Base-by-base conservation (phyloP, 2,888 invertebrate genomes). In the Caenorhabditis auriculariae region DNA sequence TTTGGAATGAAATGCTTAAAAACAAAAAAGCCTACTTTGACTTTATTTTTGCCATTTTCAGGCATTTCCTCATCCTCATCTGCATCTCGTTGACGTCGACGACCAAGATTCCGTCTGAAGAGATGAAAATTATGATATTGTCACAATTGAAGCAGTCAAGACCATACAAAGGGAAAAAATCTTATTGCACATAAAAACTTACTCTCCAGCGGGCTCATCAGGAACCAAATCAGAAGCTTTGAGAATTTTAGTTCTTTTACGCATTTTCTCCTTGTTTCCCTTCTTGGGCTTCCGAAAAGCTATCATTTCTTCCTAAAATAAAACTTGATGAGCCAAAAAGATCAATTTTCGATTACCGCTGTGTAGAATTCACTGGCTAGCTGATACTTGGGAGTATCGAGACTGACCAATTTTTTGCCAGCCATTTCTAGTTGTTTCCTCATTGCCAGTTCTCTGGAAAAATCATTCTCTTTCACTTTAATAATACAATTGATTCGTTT, bases 321-420 rank as follows among this genome's bases (percentile, higher is more conserved):
- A 21, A 41, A 32, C 5, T 32, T 23, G 9, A 19, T 4, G 21
- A n/a, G 39, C 21, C 6, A 15, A 46, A 23, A 21, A 39, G 7
- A 12, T 7, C n/a, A n/a, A n/a, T n/a, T n/a, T n/a, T n/a, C n/a
- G 2, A 28, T 3, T 15, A 54, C 56, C 57, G 78, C 72, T 55
- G 90, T 90, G 81, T 89, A 89, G 83, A 92, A 96, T 83, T 98
- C 95, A 9, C 89, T 87, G 1, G 93, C 94, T 19, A 91, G 87
- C 29, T 88, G 62, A 63, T 66, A 75, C 60, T 75, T 77, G 15
- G 65, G 55, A 41, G 46, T 61, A 4, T 77, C 86, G 60, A 95
- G 85, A 3, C 88, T 87, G 84, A 93, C 92, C 75, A 83, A 60
- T n/a, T 71, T 72, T 49, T 74, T 76, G 37, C 69, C 72, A 6